These are phyloP conservation scores for Rhagologus leucostigma DNA, from an alignment of 2,113 vertebrate genomes.

Conservation along the genomic window DNA sequence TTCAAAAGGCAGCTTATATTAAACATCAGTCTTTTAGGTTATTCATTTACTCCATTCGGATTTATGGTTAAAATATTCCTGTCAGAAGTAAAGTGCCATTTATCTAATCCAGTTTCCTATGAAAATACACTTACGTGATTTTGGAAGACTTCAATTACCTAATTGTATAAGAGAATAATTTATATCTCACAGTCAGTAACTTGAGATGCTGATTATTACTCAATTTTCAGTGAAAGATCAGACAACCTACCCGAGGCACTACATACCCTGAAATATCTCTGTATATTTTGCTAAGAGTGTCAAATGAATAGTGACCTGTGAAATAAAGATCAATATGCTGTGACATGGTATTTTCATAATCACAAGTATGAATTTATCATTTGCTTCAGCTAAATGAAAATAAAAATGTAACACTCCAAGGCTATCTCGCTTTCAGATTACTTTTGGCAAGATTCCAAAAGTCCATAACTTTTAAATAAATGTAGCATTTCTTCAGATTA, in stretches of 20 bases:
- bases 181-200: conserved; percentile 56
- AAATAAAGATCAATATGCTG: conserved; percentile 41
- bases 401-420: conserved; percentile 42
- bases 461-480: background rate
- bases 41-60: conserved; percentile 30
- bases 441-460: conserved; percentile 54
- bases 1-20: conserved; percentile 14
- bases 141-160: conserved; percentile 68
- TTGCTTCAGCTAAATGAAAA: conserved; percentile 62
- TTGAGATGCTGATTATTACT: conserved; percentile 63
- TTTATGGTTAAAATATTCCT: conserved; percentile 54
- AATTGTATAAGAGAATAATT: conserved; percentile 71
- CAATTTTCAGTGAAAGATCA: conserved; percentile 61
- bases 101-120: conserved; percentile 62
- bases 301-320: conserved; percentile 41
- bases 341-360: conserved; percentile 57
- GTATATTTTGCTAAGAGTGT: conserved; percentile 52
- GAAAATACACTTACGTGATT: conserved; percentile 60
- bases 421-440: conserved; percentile 28
- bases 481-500: background rate
- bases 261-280: conserved; percentile 47
- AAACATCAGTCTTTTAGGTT: conserved; percentile 29
- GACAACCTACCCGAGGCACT: conserved; percentile 7
- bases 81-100: conserved; percentile 53
- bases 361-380: conserved; percentile 41